Evolutionary conservation across 2,113 vertebrate species (phyloP), one percentile per base, ranked within the genome.

Genomic region (Rostratula benghalensis): DNA sequence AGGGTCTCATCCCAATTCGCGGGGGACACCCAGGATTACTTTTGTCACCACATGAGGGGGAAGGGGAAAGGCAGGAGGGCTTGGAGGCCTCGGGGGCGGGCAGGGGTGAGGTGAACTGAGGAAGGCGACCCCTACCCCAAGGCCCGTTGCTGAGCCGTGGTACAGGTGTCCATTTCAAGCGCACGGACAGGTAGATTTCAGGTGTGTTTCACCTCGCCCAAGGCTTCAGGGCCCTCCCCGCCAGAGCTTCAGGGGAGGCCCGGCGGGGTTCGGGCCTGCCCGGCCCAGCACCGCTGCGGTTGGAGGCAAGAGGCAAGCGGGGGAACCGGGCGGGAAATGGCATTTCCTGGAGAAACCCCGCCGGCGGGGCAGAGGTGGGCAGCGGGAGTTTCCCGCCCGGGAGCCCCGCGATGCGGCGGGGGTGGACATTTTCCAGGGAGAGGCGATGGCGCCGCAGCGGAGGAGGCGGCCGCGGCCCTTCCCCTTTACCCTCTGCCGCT

Each of bases 1-100:
- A 8, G 43, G 30, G 41, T 30, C 22, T 5, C 16, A 0, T 3
- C 3, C 45, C 4, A 2, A 6, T 7, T 4, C 4, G 15, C 0
- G 2, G 0, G 13, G 61, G 11, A 10, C 8, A 5, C 1, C 54
- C 54, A 11, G 13, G 54, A 12, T 0, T 3, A 11, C 30, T 24
- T 1, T 2, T 0, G 23, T 2, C 17, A 46, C 5, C 6, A 3
- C 1, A 7, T 0, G 37, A 12, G 9, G 48, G 12, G 35, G 7
- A 11, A 25, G 3, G 1, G 11, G 8, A 4, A 3, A 30, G 14
- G 14, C 31, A 12, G 30, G 6, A 16, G 35, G 0, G 16, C 13
- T 8, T 3, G 4, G 23, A 4, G 15, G 13, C 13, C 35, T 0
- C 3, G 1, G 54, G 24, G 9, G 41, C 13, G 2, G 27, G 39